Evolutionary conservation across 1,140 invertebrate species (phyloP).

Genomic region (Megathymus violae): DNA sequence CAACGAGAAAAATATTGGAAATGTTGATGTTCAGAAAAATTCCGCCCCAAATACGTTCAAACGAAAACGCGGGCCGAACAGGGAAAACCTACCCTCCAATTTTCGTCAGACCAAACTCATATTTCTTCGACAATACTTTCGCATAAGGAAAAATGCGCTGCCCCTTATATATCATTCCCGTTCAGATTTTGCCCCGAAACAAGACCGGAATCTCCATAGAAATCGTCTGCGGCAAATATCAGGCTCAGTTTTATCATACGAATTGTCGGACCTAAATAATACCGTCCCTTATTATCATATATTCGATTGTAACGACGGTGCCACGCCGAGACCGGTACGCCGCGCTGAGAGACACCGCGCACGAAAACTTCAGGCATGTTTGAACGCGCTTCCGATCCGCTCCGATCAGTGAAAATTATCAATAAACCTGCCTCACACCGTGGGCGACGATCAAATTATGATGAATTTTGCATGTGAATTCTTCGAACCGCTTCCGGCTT

Average conservation of each 20-base stretch:
- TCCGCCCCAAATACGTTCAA: not conserved
- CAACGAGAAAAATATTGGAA: not conserved
- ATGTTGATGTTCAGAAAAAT: not conserved
- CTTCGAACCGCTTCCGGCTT: no score
- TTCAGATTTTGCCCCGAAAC: conserved; percentile 77
- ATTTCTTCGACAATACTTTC: conserved; percentile 63
- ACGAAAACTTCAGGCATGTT: conserved; percentile 53
- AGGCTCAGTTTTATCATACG: conserved; percentile 78
- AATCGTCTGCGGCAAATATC: conserved; percentile 78
- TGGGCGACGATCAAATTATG: no score
- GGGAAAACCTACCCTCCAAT: conserved; percentile 31
- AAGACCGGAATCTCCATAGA: conserved; percentile 80
- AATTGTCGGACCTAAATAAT: conserved; percentile 80
- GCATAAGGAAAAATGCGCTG: conserved; percentile 53
- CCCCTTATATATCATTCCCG: conserved; percentile 70
- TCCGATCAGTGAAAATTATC: not conserved
- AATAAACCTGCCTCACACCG: conserved; percentile 1
- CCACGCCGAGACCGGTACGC: conserved; percentile 62
- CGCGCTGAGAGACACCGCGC: conserved; percentile 46
- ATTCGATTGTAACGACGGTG: conserved; percentile 57
- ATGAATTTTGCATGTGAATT: no score
- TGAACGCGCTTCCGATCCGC: conserved; percentile 39
- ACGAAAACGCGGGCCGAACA: conserved; percentile 1
- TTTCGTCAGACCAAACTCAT: conserved; percentile 45
- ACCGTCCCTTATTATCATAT: conserved; percentile 71